These are phyloP conservation scores for Numenius arquata DNA, from an alignment of 2,113 vertebrate genomes.

Conservation along the genomic window DNA sequence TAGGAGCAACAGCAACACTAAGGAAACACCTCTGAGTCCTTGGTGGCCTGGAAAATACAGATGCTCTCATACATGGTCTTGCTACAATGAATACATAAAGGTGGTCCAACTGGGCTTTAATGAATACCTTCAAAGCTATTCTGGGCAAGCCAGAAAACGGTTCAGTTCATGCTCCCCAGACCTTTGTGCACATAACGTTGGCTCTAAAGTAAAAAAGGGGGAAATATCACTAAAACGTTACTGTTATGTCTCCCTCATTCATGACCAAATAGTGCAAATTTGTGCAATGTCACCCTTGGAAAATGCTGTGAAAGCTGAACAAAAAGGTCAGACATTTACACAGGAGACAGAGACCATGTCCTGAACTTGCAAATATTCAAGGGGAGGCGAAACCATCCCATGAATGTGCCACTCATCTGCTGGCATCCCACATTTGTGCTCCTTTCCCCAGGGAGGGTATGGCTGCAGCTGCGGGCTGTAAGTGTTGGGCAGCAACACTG, in stretches of 20 bases:
- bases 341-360: background rate
- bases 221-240: background rate
- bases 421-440: rapidly evolving
- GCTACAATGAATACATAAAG: background rate
- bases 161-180: background rate
- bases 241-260: background rate
- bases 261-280: background rate
- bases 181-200: background rate
- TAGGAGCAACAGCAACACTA: background rate
- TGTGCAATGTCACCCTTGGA: background rate
- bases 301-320: background rate
- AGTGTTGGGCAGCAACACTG: background rate
- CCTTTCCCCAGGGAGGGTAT: background rate
- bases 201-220: background rate
- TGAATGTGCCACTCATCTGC: background rate
- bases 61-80: background rate
- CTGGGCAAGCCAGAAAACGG: background rate
- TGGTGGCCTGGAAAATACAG: background rate
- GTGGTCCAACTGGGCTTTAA: background rate
- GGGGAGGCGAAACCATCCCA: background rate
- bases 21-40: background rate
- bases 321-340: background rate
- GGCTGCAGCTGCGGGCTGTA: background rate
- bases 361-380: background rate
- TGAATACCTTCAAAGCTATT: background rate